Evolutionary conservation across 2,888 invertebrate species (phyloP).

Genomic region (Drosophila paranaensis): DNA sequence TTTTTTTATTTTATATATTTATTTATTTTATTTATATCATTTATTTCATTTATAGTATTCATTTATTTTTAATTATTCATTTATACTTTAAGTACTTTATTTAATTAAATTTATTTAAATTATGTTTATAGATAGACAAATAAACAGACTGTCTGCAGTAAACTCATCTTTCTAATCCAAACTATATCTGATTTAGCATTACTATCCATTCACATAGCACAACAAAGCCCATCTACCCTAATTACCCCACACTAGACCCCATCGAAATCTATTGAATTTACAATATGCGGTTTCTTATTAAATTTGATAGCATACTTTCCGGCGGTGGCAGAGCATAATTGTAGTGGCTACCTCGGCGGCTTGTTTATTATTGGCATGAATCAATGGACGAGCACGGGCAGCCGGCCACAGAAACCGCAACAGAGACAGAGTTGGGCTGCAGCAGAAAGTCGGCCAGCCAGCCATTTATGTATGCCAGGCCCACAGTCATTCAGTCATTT

Average conservation of each 20-base stretch:
- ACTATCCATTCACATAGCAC: no score
- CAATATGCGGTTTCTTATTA: constrained; percentile 11
- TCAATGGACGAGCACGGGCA: constrained; percentile 59
- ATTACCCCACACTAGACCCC: not conserved
- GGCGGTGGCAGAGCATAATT: constrained; percentile 27
- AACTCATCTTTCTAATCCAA: no score
- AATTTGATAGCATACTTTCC: constrained; percentile 20
- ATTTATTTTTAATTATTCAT: no score
- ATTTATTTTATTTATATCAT: no score
- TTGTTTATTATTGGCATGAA: constrained; percentile 67
- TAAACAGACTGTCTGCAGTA: no score
- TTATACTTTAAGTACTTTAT: no score
- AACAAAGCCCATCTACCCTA: not conserved
- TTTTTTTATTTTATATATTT: no score
- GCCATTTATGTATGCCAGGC: constrained; percentile 43
- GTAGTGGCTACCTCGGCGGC: constrained; percentile 38
- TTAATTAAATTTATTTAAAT: no score
- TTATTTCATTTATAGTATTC: no score
- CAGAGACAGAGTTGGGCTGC: constrained; percentile 31
- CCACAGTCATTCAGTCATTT: constrained; percentile 40
- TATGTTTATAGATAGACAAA: no score
- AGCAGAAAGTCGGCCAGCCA: constrained; percentile 24
- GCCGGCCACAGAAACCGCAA: constrained; percentile 64
- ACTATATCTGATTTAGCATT: not conserved
- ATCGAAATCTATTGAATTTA: constrained; percentile 1